Evolutionary conservation across 2,113 vertebrate species (phyloP), one percentile per base, ranked within the genome.

Genomic region (Clarias batrachus): DNA sequence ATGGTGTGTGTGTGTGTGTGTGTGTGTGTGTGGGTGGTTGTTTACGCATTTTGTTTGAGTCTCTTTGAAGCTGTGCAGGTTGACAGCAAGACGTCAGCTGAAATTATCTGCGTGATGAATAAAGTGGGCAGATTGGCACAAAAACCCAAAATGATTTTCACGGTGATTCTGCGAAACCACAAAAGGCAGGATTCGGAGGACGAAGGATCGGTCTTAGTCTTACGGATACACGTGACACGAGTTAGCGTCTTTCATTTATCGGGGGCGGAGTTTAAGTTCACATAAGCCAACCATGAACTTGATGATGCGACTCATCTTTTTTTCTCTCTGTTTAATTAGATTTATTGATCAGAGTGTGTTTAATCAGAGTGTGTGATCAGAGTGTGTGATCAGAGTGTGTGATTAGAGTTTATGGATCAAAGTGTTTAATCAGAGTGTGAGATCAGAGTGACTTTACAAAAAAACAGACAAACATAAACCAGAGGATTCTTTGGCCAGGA

Each of bases 71-170:
- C 60, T 59, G 52, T 82, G 60, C n/a, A 78, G 85, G 63, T 83
- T 68, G 60, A 84, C 52, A 76, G 81, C 63, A 60, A 87, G 82
- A 80, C 25, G 17, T 79, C 83, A 83, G 79, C 62, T 57, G 25
- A n/a, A 82, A 86, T 78, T 74, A 80, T 81, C 71, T 66, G 19
- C 76, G 65, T 59, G 74, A 74, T 59, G 73, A 86, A 84, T 87
- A 59, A 84, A 71, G 82, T 68, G 82, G 87, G 82, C 37, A 9
- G 70, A 14, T 59, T 84, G 77, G 60, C 71, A 48, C 3, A 23
- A 41, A 73, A 41, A 73, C 1, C 14, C 5, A 6, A 59, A 59
- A 17, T 41, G 33, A 41, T 23, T 37, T 73, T 13, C 17, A 10
- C 3, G 8, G 6, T 21, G 17, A 19, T 21, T 73, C 17, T 1